These are phyloP conservation scores for Malurus splendens DNA, from an alignment of 2,797 vertebrate genomes.

Conservation along the genomic window DNA sequence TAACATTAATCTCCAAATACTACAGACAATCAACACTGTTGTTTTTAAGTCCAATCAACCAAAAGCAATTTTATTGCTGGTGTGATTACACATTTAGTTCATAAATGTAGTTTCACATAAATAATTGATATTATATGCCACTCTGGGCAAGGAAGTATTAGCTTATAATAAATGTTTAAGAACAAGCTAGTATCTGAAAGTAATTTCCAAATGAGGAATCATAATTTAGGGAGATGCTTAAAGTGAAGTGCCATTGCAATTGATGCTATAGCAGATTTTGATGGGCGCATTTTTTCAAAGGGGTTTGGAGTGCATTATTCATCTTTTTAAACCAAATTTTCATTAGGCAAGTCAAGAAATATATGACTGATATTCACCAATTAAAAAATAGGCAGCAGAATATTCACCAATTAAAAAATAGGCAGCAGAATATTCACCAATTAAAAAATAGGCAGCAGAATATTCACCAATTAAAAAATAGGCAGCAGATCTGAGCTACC, in stretches of 20 bases:
- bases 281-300: not conserved
- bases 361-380: not conserved
- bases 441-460: not conserved
- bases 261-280: not conserved
- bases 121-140: not conserved
- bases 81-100: not conserved
- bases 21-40: not conserved
- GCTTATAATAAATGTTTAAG: not conserved
- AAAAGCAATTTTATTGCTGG: not conserved
- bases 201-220: not conserved
- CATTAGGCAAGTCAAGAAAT: not conserved
- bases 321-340: not conserved
- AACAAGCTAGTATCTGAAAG: not conserved
- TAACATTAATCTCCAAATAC: not conserved
- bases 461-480: too few relatives aligned
- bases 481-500: not conserved
- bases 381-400: not conserved
- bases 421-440: not conserved
- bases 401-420: not conserved
- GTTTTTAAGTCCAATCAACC: not conserved
- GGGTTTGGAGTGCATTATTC: fast-evolving
- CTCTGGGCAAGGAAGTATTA: not conserved
- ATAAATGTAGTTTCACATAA: not conserved
- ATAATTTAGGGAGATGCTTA: not conserved
- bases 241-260: not conserved